Evolutionary conservation across 2,888 invertebrate species (phyloP).

Genomic region (Tolmerus cingulatus): DNA sequence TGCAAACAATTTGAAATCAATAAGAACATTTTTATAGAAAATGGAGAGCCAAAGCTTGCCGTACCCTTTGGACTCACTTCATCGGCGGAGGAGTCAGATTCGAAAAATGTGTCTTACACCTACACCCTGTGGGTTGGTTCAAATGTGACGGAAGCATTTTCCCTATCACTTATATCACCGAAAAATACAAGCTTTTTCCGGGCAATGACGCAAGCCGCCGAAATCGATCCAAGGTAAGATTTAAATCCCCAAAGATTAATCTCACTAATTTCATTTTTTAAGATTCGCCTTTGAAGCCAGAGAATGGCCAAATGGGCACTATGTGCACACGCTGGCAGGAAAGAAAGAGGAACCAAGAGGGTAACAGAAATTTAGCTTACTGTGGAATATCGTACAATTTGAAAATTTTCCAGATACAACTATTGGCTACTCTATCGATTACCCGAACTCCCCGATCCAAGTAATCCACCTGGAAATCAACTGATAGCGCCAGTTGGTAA

Average conservation of each 20-base stretch:
- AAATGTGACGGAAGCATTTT: conserved; percentile 83
- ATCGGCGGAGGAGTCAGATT: conserved; percentile 62
- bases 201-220: conserved; percentile 86
- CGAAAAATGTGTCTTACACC: conserved; percentile 76
- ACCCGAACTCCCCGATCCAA: conserved; percentile 80
- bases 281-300: conserved; percentile 79
- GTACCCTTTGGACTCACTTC: conserved; percentile 62
- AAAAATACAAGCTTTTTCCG: conserved; percentile 74
- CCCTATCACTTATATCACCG: conserved; percentile 77
- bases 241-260: not conserved
- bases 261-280: conserved; percentile 15
- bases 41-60: conserved; percentile 63
- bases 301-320: conserved; percentile 92
- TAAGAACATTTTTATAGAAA: conserved; percentile 54
- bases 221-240: conserved; percentile 70
- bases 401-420: conserved; percentile 70
- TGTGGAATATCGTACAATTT: not conserved
- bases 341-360: conserved; percentile 63
- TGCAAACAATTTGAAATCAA: not conserved
- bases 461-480: conserved; percentile 84
- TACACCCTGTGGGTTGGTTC: conserved; percentile 91
- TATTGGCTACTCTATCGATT: conserved; percentile 89
- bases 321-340: conserved; percentile 81
- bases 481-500: conserved; percentile 87
- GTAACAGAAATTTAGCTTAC: conserved; percentile 52